These are phyloP conservation scores for Smutsia temminckii DNA, from an alignment of 2,797 vertebrate species.

Conservation along the genomic window DNA sequence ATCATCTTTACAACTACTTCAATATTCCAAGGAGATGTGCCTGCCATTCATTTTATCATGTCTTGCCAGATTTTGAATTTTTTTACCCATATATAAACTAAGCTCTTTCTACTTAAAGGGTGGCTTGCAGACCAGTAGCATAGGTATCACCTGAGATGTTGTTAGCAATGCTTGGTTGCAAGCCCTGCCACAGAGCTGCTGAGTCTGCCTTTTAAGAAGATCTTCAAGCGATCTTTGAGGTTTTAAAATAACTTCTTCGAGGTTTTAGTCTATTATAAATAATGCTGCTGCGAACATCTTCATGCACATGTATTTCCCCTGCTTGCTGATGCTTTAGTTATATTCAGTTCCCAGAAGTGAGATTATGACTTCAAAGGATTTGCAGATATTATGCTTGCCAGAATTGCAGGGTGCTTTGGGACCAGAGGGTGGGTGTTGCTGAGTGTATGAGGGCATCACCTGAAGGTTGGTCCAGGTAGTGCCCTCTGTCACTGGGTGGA, in stretches of 20 bases:
- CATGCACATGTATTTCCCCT: neutral
- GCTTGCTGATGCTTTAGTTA: neutral
- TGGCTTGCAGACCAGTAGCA: neutral
- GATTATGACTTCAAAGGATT: constrained; percentile 34
- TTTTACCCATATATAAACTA: neutral
- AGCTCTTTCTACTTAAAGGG: neutral
- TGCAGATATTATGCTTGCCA: neutral
- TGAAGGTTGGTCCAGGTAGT: neutral
- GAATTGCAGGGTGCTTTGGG: neutral
- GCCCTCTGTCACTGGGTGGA: neutral
- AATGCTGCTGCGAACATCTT: constrained; percentile 46
- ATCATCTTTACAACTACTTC: neutral
- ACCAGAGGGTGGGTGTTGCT: neutral
- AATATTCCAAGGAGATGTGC: neutral
- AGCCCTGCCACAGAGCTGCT: neutral
- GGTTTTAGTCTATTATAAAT: neutral
- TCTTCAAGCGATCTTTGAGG: neutral
- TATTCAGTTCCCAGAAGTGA: neutral
- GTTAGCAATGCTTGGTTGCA: neutral
- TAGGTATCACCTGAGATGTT: neutral
- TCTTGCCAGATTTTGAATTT: neutral
- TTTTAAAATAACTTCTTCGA: neutral
- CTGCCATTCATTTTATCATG: neutral
- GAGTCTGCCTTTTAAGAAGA: neutral
- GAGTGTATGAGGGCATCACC: neutral